phyloP scores from a whole-genome alignment of 2,113 vertebrate species.

The Anguilla japonica region DNA sequence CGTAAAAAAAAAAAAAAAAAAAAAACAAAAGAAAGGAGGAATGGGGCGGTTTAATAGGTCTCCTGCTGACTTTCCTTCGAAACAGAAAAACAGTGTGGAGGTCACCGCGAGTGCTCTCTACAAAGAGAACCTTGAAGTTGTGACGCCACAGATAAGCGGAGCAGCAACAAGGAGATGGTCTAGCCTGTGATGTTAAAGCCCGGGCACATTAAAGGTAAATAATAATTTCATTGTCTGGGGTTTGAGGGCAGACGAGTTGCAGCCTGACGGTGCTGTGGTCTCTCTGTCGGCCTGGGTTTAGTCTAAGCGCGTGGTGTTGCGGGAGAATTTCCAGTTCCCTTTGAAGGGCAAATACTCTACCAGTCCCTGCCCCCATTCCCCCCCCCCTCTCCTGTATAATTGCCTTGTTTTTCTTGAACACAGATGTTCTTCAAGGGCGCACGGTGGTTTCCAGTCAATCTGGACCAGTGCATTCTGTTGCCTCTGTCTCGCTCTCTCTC shows the following conservation, averaged over 20 bases:
- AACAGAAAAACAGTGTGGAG: neutral
- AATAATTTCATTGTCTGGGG: neutral
- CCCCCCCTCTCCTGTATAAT: constrained; percentile 14
- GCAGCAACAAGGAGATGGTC: neutral
- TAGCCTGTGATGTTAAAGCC: neutral
- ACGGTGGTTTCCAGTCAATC: constrained; percentile 44
- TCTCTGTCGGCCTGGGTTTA: neutral
- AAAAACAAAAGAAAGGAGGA: neutral
- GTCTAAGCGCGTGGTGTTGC: constrained; percentile 15
- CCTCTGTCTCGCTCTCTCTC: neutral
- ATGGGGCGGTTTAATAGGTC: neutral
- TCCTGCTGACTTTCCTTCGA: neutral
- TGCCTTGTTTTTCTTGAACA: constrained; percentile 35
- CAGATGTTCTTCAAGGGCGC: constrained; percentile 41
- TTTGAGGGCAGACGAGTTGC: neutral
- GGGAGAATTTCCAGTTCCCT: constrained; percentile 10
- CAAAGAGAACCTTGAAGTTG: neutral
- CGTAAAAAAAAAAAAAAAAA: neutral
- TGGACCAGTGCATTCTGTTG: constrained; percentile 23
- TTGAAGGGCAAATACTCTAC: constrained; percentile 28
- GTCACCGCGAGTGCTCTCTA: neutral
- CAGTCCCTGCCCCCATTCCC: neutral
- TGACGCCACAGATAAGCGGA: neutral
- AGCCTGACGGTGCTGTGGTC: neutral
- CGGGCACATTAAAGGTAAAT: neutral